These are phyloP conservation scores for Nebria brevicollis DNA, from an alignment of 2,888 invertebrate genomes.

Conservation along the genomic window DNA sequence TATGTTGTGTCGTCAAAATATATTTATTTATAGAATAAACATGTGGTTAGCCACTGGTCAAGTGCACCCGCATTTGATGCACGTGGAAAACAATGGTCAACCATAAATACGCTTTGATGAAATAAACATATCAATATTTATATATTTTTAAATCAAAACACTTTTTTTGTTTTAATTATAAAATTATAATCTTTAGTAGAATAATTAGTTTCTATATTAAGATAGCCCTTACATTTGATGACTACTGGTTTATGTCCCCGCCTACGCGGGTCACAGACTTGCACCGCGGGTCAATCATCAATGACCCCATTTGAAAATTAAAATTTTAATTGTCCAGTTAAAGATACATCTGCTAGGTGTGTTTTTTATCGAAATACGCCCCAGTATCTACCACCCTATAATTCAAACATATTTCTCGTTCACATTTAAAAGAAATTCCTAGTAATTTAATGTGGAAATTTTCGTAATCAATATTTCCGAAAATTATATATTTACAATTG, in stretches of 20 bases:
- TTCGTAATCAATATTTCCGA: background rate
- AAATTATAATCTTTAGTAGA: too few relatives aligned
- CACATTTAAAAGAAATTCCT: background rate
- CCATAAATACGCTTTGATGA: background rate
- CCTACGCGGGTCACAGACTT: conserved; percentile 41
- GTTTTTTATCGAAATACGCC: background rate
- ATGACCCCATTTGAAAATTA: background rate
- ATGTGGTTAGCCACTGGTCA: background rate
- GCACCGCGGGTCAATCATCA: conserved; percentile 33
- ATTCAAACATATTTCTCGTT: too few relatives aligned
- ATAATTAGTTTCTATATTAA: background rate
- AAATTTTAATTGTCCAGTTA: background rate
- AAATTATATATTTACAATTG: background rate
- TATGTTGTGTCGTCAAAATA: background rate
- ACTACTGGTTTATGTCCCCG: background rate
- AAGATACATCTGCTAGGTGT: background rate
- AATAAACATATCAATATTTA: too few relatives aligned
- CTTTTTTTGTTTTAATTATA: too few relatives aligned
- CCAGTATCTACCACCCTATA: background rate
- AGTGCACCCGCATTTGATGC: background rate
- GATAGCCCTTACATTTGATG: background rate
- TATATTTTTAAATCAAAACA: too few relatives aligned
- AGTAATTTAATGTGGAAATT: background rate
- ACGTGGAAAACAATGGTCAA: background rate
- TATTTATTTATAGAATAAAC: conserved; percentile 9